phyloP scores from a whole-genome alignment of 2,888 invertebrate genomes.

The Hanleya hanleyi region DNA sequence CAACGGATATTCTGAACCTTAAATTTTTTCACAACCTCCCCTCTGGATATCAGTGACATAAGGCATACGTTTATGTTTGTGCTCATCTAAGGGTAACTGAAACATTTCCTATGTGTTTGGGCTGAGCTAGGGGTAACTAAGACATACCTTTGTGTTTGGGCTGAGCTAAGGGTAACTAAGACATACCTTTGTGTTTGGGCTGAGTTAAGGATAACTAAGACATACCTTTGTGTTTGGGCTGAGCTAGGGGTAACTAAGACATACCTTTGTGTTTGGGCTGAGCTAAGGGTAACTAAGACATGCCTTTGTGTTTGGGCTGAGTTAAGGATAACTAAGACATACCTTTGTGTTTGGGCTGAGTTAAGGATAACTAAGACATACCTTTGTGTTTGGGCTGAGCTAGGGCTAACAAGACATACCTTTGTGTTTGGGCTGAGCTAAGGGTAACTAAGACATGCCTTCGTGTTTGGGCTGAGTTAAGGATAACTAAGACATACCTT shows the following conservation, averaged over 20 bases:
- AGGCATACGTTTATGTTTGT: too few species aligned
- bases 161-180: neutral
- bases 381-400: neutral
- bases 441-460: neutral
- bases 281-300: neutral
- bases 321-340: neutral
- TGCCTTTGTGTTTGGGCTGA: neutral
- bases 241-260: neutral
- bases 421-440: neutral
- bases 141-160: neutral
- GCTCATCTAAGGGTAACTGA: too few species aligned
- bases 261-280: neutral
- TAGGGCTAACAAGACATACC: neutral
- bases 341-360: neutral
- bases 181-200: neutral
- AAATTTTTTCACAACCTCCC: too few species aligned
- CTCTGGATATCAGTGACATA: too few species aligned
- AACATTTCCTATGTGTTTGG: neutral
- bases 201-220: neutral
- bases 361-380: neutral
- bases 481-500: neutral
- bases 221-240: neutral
- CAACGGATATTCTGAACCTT: too few species aligned
- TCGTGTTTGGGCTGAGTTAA: neutral
- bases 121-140: neutral